Conservation (phyloP, 2,113 vertebrate genomes). For the Pelodiscus sinensis region DNA sequence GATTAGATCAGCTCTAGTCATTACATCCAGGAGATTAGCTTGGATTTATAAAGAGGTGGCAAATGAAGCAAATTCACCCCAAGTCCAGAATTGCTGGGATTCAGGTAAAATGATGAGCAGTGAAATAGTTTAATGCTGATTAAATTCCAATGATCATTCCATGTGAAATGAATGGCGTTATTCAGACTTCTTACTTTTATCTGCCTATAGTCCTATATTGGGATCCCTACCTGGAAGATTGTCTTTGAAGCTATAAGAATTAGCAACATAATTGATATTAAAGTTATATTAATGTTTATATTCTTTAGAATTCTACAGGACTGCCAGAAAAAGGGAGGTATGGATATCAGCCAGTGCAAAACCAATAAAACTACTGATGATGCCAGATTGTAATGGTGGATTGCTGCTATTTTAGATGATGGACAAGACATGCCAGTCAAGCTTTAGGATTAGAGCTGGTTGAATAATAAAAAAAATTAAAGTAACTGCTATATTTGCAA, state of each 20-base stretch:
- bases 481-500: not conserved
- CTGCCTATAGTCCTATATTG: slow-evolving; percentile 32
- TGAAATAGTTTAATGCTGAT: slow-evolving; percentile 25
- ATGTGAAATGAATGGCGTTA: slow-evolving; percentile 37
- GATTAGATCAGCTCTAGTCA: not conserved
- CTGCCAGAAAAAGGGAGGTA: not conserved
- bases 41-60: not conserved
- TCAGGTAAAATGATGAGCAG: not conserved
- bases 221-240: slow-evolving; percentile 49
- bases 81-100: slow-evolving; percentile 32
- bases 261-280: slow-evolving; percentile 45
- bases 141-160: not conserved
- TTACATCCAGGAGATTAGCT: not conserved
- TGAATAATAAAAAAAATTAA: not conserved
- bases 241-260: slow-evolving; percentile 30
- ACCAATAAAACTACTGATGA: not conserved
- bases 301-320: not conserved
- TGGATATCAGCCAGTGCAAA: not conserved
- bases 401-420: not conserved
- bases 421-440: not conserved
- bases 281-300: slow-evolving; percentile 21
- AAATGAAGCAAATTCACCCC: slow-evolving; percentile 48
- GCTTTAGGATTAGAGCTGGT: not conserved
- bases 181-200: slow-evolving; percentile 30
- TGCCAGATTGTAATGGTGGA: not conserved